Conservation (phyloP, 2,797 vertebrate genomes). For the Microctenopoma steveboyesi region DNA sequence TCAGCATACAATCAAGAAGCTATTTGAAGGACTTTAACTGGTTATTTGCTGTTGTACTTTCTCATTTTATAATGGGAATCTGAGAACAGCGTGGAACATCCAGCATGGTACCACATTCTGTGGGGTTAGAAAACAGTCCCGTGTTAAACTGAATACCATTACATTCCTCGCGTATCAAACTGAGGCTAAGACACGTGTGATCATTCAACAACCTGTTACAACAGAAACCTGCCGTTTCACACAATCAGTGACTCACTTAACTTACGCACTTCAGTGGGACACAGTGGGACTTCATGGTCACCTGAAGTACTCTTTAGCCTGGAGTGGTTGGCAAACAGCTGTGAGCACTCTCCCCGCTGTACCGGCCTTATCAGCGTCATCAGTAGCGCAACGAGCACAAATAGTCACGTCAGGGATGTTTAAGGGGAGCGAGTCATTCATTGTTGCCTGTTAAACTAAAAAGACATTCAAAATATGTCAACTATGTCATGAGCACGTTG, state of each 20-base stretch:
- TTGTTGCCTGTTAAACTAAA: neutral
- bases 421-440: conserved; percentile 30
- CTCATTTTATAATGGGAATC: neutral
- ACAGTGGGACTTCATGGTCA: conserved; percentile 52
- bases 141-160: neutral
- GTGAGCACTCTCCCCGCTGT: conserved; percentile 51
- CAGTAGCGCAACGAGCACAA: conserved; percentile 42
- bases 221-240: neutral
- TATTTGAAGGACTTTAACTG: no score
- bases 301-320: conserved; percentile 70
- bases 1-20: no score
- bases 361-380: conserved; percentile 35
- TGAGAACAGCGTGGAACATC: neutral
- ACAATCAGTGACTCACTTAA: conserved; percentile 53
- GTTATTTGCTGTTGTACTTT: no score
- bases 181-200: neutral
- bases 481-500: conserved; percentile 30
- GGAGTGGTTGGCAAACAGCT: conserved; percentile 74
- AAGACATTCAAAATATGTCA: conserved; percentile 11
- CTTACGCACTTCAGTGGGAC: conserved; percentile 48
- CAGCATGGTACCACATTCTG: neutral
- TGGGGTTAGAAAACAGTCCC: neutral
- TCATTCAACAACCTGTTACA: neutral
- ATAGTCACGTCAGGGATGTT: conserved; percentile 18
- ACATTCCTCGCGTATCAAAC: neutral